Conservation (phyloP, 2,113 vertebrate genomes). For the Myiopsitta monachus region DNA sequence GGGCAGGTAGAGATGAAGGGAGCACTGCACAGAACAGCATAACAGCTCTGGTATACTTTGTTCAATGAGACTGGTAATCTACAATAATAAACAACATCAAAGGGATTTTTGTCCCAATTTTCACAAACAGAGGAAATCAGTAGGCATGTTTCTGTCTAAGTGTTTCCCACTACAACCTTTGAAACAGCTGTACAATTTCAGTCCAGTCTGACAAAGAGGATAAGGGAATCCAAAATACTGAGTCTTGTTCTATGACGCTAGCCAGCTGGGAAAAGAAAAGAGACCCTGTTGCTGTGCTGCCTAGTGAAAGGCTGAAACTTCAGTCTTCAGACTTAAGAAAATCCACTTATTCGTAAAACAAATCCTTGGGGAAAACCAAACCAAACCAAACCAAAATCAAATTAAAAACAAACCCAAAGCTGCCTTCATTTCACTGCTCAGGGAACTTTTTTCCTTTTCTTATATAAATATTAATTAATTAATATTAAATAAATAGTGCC, state of each 20-base stretch:
- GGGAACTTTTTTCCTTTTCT: neutral
- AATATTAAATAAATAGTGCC: neutral
- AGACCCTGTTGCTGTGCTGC: neutral
- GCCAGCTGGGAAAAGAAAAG: neutral
- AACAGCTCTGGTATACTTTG: neutral
- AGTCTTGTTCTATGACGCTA: neutral
- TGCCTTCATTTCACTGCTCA: neutral
- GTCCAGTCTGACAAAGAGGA: neutral
- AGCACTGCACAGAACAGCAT: neutral
- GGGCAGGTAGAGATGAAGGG: neutral
- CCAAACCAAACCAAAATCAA: neutral
- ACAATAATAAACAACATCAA: constrained; percentile 22
- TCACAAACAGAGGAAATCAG: neutral
- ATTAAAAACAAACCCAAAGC: neutral
- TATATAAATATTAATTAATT: neutral
- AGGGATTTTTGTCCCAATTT: neutral
- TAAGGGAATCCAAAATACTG: neutral
- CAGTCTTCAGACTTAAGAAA: neutral
- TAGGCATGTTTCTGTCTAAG: neutral
- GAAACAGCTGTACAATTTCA: constrained; percentile 4
- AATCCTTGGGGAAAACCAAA: neutral
- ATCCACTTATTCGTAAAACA: neutral
- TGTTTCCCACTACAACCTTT: neutral
- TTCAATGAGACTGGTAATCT: neutral
- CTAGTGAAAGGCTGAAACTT: neutral